Evolutionary conservation across 1,140 invertebrate genomes (phyloP), one percentile per base, ranked within the genome.

Genomic region (Adoxophyes honmai): DNA sequence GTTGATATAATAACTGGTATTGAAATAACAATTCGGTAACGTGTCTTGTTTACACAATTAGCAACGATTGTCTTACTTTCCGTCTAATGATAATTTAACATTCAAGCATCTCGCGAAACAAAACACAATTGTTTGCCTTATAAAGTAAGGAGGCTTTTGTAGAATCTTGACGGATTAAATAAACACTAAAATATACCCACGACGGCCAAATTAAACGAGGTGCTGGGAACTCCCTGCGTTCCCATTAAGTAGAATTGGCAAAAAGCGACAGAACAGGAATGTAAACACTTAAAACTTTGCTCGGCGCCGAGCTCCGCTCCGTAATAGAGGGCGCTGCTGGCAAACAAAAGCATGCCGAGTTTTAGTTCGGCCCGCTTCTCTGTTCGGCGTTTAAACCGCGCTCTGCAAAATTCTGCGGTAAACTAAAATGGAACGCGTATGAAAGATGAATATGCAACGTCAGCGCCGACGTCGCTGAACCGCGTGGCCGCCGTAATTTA

Each of bases 221-320:
- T 68, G 70, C 63, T 70, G 67, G 59, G 66, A 76, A 68, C 71
- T 77, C 65, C 59, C 66, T 56, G 67, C 72, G 70, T 78, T 68
- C 62, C 74, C 68, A 78, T 81, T 80, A 78, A 79, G 70, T 73
- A 74, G 75, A 78, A 80, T 81, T 71, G 74, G 76, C 72, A 81
- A 82, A 85, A 85, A 78, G 75, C 76, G 70, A 76, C 71, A 75
- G 78, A 80, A 76, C 74, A 76, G 71, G 70, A 82, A 82, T 81
- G 76, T 81, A 83, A 83, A 81, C 78, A 86, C 78, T 83, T 81
- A 77, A 82, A 83, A 85, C 73, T 80, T 86, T 78, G 66, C 74
- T 70, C 69, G 52, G 64, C 57, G 62, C 48, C 16, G 66, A 77
- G 68, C 75, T 78, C 51, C 60, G 57, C 60, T 58, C 59, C 54